Percentiles rank a stretch among this genome's conserved stretches.
Conservation (phyloP, 2,888 invertebrate species). For the Acanthosepion pharaonis region DNA sequence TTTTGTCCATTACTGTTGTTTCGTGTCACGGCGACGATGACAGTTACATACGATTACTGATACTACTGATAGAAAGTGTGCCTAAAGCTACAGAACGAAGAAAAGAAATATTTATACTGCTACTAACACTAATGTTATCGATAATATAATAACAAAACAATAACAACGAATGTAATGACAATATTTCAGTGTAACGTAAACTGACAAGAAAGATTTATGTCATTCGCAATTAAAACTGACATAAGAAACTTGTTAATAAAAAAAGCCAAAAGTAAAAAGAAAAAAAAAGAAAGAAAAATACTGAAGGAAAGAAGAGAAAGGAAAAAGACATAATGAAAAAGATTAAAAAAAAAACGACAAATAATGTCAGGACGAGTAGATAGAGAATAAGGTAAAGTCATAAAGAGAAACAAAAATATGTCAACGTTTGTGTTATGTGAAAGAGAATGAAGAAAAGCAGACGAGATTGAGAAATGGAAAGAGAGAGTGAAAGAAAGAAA, state of each 20-base stretch:
- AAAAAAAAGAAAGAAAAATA: neutral
- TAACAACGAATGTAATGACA: slow-evolving; percentile 18
- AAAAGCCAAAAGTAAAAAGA: neutral
- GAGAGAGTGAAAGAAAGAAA: too few relatives aligned
- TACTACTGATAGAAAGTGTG: too few relatives aligned
- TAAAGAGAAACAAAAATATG: neutral
- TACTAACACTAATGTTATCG: neutral
- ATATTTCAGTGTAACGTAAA: slow-evolving; percentile 33
- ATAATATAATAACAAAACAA: slow-evolving; percentile 9
- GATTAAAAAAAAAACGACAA: neutral
- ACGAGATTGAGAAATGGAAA: too few relatives aligned
- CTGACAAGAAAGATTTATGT: slow-evolving; percentile 33
- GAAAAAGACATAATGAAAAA: neutral
- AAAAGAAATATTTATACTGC: neutral
- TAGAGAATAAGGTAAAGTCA: neutral
- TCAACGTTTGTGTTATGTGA: too few relatives aligned
- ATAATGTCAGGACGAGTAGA: neutral
- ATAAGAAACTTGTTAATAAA: slow-evolving; percentile 20
- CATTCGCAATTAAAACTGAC: slow-evolving; percentile 22
- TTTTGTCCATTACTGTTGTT: too few relatives aligned
- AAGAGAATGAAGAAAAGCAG: too few relatives aligned
- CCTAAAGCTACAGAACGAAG: too few relatives aligned
- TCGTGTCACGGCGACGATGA: too few relatives aligned
- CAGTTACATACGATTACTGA: too few relatives aligned
- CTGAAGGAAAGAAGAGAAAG: neutral